Percentiles rank a stretch among this genome's conserved stretches.
Conservation (phyloP, 2,797 vertebrate species). For the Intellagama lesueurii region DNA sequence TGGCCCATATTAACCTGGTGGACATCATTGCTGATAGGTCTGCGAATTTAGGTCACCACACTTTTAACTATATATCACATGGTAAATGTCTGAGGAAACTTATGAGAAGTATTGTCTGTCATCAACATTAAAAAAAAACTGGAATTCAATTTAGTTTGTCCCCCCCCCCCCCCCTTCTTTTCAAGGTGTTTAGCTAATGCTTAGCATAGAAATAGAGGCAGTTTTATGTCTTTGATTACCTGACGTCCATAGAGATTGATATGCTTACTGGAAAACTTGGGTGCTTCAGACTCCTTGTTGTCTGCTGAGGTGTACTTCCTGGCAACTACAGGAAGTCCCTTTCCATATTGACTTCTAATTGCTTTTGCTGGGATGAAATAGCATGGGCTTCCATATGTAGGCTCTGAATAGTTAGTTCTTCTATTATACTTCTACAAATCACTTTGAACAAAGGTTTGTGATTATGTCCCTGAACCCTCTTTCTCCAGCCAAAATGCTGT, state of each 20-base stretch:
- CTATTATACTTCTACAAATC: background rate
- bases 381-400: too few relatives aligned
- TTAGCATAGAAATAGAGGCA: background rate
- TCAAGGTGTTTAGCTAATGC: background rate
- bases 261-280: background rate
- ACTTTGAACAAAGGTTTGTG: background rate
- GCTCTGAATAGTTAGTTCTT: background rate
- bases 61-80: background rate
- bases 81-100: background rate
- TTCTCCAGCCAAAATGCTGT: background rate
- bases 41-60: background rate
- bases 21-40: background rate
- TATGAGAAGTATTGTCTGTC: background rate
- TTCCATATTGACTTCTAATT: background rate
- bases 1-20: background rate
- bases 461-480: background rate
- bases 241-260: background rate
- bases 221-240: background rate
- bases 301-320: background rate
- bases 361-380: background rate
- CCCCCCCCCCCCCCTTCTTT: background rate
- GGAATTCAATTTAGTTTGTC: background rate
- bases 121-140: background rate
- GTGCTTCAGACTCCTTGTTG: background rate
- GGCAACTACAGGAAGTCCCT: background rate